Percentiles rank a stretch among this genome's conserved stretches.
Evolutionary conservation across 30 jellyfish, hydroid and myxozoan genomes (phyloP).

Genomic region (Chironex yamaguchii): DNA sequence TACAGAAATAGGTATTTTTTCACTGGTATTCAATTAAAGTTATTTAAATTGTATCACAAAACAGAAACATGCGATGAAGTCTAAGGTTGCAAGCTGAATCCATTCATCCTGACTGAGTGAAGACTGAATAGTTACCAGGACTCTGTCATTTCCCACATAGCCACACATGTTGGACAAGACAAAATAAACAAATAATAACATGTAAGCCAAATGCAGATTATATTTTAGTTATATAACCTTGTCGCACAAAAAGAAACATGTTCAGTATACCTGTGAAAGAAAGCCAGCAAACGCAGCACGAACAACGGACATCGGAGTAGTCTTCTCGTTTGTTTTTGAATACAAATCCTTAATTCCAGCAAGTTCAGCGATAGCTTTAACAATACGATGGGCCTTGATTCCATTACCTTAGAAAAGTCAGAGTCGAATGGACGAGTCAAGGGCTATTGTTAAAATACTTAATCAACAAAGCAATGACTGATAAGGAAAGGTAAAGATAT

Average conservation of each 20-base stretch:
- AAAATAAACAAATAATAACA: too few relatives aligned
- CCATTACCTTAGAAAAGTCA: constrained; percentile 73
- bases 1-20: too few relatives aligned
- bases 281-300: constrained; percentile 87
- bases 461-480: not conserved
- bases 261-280: constrained; percentile 41
- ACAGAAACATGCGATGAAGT: too few relatives aligned
- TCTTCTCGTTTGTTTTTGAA: constrained; percentile 76
- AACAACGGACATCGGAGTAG: constrained; percentile 85
- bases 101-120: too few relatives aligned
- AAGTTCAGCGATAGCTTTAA: constrained; percentile 83
- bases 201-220: too few relatives aligned
- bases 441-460: not conserved
- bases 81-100: too few relatives aligned
- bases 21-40: too few relatives aligned
- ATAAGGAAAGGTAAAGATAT: not conserved
- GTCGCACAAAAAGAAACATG: not conserved
- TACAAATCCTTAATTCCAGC: constrained; percentile 92
- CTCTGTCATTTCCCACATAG: too few relatives aligned
- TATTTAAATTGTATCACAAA: too few relatives aligned
- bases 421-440: not conserved
- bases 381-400: constrained; percentile 82
- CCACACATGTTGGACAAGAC: too few relatives aligned
- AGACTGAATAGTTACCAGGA: too few relatives aligned
- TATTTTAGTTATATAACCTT: too few relatives aligned